phyloP scores from a whole-genome alignment of 2,113 vertebrate genomes.

The Clinocottus analis region DNA sequence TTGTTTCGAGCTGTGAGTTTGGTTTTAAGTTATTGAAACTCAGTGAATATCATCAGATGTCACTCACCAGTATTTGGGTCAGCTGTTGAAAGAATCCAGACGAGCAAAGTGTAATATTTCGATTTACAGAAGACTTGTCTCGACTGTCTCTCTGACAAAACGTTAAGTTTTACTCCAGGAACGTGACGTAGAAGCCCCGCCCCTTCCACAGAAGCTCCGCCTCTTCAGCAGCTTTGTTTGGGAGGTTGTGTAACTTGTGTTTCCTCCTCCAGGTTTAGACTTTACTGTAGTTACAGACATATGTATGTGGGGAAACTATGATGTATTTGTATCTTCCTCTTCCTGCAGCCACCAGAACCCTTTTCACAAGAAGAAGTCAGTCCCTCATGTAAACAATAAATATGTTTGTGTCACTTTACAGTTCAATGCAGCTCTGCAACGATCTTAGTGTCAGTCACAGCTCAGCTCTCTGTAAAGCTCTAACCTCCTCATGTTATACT shows the following conservation, averaged over 20 bases:
- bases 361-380: background rate
- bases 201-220: background rate
- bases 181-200: background rate
- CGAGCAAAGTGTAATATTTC: background rate
- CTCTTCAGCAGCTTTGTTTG: constrained; percentile 3
- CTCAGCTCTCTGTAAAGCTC: background rate
- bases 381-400: background rate
- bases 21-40: no score
- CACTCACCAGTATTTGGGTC: background rate
- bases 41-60: no score
- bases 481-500: no score
- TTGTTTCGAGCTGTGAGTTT: no score
- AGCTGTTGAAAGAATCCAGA: background rate
- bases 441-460: background rate
- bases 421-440: background rate
- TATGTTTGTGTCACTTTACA: background rate
- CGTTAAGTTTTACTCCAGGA: background rate
- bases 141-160: background rate
- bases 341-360: background rate
- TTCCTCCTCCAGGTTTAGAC: background rate
- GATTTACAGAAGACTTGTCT: background rate
- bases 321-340: background rate
- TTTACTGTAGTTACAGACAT: background rate
- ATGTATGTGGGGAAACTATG: background rate
- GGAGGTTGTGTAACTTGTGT: background rate